A percentile compares a stretch with the other conserved stretches of the same genome.
Evolutionary conservation across 2,797 vertebrate genomes (phyloP).

Genomic region (Pampus argenteus): DNA sequence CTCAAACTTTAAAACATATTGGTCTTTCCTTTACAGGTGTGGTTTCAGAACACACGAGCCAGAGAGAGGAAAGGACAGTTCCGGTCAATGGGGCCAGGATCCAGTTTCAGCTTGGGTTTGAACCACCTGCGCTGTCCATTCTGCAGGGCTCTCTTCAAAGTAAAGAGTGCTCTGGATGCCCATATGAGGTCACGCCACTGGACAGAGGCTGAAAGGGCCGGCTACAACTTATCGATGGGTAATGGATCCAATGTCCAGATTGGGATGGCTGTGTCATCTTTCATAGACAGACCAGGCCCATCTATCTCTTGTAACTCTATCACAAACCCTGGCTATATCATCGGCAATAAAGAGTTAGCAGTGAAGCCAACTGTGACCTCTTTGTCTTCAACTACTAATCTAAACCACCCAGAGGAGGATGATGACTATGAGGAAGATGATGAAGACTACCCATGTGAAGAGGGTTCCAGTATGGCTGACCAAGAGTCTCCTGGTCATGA

Average conservation of each 20-base stretch:
- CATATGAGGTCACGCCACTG: slow-evolving; percentile 98
- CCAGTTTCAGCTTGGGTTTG: slow-evolving; percentile 85
- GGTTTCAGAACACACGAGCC: slow-evolving; percentile 99
- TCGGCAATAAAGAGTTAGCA: slow-evolving; percentile 89
- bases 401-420: slow-evolving; percentile 90
- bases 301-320: slow-evolving; percentile 86
- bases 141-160: slow-evolving; percentile 98
- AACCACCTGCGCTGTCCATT: slow-evolving; percentile 97
- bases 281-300: slow-evolving; percentile 85
- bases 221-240: slow-evolving; percentile 91
- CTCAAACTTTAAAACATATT: slow-evolving; percentile 20
- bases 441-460: slow-evolving; percentile 81
- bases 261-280: slow-evolving; percentile 64
- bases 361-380: slow-evolving; percentile 88
- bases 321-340: slow-evolving; percentile 88
- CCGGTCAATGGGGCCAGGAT: slow-evolving; percentile 91
- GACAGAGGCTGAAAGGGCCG: slow-evolving; percentile 96
- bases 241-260: slow-evolving; percentile 89
- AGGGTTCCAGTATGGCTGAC: slow-evolving; percentile 91
- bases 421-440: slow-evolving; percentile 83
- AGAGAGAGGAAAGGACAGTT: slow-evolving; percentile 99
- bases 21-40: slow-evolving; percentile 85
- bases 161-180: slow-evolving; percentile 97
- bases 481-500: slow-evolving; percentile 93
- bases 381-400: slow-evolving; percentile 89